These are phyloP conservation scores for Haliclona indistincta DNA, from an alignment of 37 sponge, comb jelly and placozoan genomes.

Conservation along the genomic window DNA sequence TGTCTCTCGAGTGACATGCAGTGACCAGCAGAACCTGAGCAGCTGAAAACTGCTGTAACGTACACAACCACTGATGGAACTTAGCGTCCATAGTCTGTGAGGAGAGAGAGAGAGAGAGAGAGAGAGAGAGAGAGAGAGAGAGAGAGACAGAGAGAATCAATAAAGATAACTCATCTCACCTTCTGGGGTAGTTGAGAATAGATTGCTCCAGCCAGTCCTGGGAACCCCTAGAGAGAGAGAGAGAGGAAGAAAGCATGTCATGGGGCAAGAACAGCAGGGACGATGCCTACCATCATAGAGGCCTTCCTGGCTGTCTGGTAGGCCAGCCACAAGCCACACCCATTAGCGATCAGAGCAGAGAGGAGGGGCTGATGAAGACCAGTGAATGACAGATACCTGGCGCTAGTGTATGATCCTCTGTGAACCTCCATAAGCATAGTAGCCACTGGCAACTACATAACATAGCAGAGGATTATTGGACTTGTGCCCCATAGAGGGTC, in stretches of 20 bases:
- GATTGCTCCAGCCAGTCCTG: slow-evolving; percentile 39
- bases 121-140: slow-evolving; percentile 52
- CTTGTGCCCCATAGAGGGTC: background rate
- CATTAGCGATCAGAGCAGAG: slow-evolving; percentile 19
- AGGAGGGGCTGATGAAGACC: too few species aligned
- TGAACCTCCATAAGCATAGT: slow-evolving; percentile 53
- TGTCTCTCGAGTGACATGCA: background rate
- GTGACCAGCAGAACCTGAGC: slow-evolving; percentile 42
- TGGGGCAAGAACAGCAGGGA: background rate
- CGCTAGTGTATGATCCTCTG: slow-evolving; percentile 6
- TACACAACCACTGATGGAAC: slow-evolving; percentile 41
- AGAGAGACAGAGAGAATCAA: slow-evolving; percentile 13
- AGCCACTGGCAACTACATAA: slow-evolving; percentile 39
- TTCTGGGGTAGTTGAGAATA: slow-evolving; percentile 37
- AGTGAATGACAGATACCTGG: slow-evolving; percentile 19
- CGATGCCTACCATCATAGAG: slow-evolving; percentile 44
- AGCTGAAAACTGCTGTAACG: slow-evolving; percentile 46
- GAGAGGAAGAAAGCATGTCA: background rate
- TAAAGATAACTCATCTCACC: slow-evolving; percentile 20
- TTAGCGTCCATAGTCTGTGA: background rate
- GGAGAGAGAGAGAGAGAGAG: slow-evolving; percentile 40
- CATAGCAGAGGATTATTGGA: background rate
- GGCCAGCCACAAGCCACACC: slow-evolving; percentile 30
- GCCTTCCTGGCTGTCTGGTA: slow-evolving; percentile 69
- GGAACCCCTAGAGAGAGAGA: slow-evolving; percentile 49